phyloP scores from a whole-genome alignment of 2,797 vertebrate genomes.

The Neosilurus mollespiculum region DNA sequence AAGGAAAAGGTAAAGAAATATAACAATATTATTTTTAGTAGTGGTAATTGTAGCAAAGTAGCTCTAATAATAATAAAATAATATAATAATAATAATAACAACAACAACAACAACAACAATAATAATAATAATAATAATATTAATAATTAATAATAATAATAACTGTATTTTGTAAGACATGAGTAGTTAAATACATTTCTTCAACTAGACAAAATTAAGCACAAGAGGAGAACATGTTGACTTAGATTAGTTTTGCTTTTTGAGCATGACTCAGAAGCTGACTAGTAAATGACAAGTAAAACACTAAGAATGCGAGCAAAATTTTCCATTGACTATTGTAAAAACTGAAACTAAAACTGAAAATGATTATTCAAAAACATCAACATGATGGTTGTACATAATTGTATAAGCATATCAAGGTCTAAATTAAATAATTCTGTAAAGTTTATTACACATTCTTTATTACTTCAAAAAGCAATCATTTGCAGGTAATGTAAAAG shows the following conservation, averaged over 20 bases:
- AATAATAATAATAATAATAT: background rate
- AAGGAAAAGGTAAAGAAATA: background rate
- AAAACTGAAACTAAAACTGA: too few relatives aligned
- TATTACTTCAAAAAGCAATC: background rate
- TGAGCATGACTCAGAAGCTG: background rate
- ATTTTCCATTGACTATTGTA: background rate
- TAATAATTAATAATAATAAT: background rate
- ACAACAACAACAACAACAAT: background rate
- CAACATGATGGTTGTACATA: background rate
- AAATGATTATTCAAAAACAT: background rate
- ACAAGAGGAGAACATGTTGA: background rate
- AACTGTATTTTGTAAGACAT: background rate
- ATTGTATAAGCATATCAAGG: background rate
- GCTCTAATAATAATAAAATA: too few relatives aligned
- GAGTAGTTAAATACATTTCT: background rate
- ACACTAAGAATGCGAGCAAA: background rate
- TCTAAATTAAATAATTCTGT: background rate
- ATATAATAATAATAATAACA: background rate
- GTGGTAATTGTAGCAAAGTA: background rate
- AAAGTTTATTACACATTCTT: background rate
- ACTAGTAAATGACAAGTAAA: background rate
- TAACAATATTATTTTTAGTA: background rate
- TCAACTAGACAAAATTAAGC: background rate
- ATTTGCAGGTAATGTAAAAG: conserved; percentile 12
- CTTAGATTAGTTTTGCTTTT: background rate